Evolutionary conservation across 2,113 vertebrate genomes (phyloP).

Genomic region (Dromaius novaehollandiae): DNA sequence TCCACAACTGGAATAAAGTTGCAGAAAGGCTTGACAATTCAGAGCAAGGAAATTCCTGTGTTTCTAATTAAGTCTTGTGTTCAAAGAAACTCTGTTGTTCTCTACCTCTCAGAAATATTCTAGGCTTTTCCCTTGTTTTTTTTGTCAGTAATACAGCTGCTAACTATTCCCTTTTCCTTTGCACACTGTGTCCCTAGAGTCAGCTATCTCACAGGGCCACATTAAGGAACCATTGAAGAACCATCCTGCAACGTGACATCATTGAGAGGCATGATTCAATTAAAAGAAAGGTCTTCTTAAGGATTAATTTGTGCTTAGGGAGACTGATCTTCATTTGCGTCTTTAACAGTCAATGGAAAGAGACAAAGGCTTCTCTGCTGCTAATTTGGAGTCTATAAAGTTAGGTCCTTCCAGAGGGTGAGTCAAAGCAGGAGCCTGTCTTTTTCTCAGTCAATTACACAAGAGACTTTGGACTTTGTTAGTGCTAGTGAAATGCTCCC

Average conservation of each 20-base stretch:
- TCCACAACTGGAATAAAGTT: neutral
- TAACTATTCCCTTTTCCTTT: neutral
- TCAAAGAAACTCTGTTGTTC: neutral
- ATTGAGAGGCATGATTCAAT: neutral
- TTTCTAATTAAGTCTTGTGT: neutral
- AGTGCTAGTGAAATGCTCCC: neutral
- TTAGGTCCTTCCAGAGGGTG: neutral
- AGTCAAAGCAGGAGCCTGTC: neutral
- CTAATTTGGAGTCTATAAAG: slow-evolving; percentile 13
- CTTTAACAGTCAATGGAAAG: slow-evolving; percentile 4
- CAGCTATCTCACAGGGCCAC: neutral
- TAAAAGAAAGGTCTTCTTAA: slow-evolving; percentile 13
- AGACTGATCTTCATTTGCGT: neutral
- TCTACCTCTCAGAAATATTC: neutral
- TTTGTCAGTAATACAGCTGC: neutral
- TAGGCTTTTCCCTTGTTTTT: neutral
- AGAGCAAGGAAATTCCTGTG: neutral
- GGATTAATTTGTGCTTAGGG: slow-evolving; percentile 34
- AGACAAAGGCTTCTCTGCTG: neutral
- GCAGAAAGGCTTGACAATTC: neutral
- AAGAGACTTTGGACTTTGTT: neutral
- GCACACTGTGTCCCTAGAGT: neutral
- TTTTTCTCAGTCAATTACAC: neutral
- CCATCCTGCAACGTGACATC: fast-evolving
- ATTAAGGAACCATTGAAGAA: neutral